Percentiles rank a stretch among this genome's conserved stretches.
phyloP scores from a whole-genome alignment of 2,888 invertebrate genomes.

The Axea sp. region DNA sequence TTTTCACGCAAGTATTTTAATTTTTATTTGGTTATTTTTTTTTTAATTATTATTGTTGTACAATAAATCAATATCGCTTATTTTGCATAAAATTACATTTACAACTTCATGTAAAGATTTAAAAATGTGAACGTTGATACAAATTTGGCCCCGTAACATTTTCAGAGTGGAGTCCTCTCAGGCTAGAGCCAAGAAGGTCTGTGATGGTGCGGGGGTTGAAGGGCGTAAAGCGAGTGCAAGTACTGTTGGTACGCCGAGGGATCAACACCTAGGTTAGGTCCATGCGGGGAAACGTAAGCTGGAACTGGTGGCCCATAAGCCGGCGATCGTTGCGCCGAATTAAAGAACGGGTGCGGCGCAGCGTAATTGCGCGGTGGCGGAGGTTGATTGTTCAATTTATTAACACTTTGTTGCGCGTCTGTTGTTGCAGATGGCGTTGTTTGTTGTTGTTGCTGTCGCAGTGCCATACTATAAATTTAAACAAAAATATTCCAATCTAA shows the following conservation, averaged over 20 bases:
- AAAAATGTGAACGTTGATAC: slow-evolving; percentile 45
- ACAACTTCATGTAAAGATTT: slow-evolving; percentile 28
- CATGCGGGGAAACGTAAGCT: slow-evolving; percentile 76
- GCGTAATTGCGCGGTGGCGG: slow-evolving; percentile 70
- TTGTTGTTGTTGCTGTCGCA: slow-evolving; percentile 65
- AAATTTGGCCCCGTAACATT: slow-evolving; percentile 45
- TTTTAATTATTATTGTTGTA: too few relatives aligned
- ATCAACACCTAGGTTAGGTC: slow-evolving; percentile 75
- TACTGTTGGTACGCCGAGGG: slow-evolving; percentile 78
- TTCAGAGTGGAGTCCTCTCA: slow-evolving; percentile 62
- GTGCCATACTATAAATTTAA: slow-evolving; percentile 63
- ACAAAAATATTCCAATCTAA: background rate
- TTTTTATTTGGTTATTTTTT: too few relatives aligned
- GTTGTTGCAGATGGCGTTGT: slow-evolving; percentile 67
- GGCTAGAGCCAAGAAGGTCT: slow-evolving; percentile 78
- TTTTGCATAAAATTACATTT: slow-evolving; percentile 50
- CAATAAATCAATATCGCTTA: background rate
- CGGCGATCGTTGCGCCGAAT: slow-evolving; percentile 74
- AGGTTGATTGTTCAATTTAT: slow-evolving; percentile 73
- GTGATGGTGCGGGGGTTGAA: slow-evolving; percentile 76
- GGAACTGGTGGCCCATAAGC: slow-evolving; percentile 76
- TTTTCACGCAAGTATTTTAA: too few relatives aligned
- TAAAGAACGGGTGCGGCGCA: slow-evolving; percentile 75
- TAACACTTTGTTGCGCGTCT: slow-evolving; percentile 70
- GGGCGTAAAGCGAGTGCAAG: slow-evolving; percentile 76